Percentiles rank a stretch among this genome's conserved stretches.
phyloP scores from a whole-genome alignment of 2,888 invertebrate species.

The Strigamia transsilvanica region DNA sequence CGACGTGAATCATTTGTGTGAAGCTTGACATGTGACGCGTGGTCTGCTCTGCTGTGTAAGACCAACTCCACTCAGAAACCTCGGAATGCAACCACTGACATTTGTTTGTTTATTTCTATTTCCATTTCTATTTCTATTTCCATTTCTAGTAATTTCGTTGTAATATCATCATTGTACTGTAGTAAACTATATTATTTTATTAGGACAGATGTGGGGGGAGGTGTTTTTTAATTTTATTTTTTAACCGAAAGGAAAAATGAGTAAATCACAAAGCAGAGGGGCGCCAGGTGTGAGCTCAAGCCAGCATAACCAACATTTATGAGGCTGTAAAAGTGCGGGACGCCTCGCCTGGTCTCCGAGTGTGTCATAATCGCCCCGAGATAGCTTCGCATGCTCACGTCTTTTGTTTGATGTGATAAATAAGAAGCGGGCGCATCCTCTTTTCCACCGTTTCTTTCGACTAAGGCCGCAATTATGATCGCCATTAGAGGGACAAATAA shows the following conservation, averaged over 20 bases:
- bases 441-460: neutral
- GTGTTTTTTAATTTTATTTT: too few relatives aligned
- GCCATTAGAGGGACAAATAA: constrained; percentile 15
- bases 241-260: neutral
- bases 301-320: constrained; percentile 41
- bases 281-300: constrained; percentile 44
- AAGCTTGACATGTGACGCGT: constrained; percentile 33
- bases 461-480: constrained; percentile 29
- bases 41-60: neutral
- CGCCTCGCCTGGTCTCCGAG: constrained; percentile 24
- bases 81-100: too few relatives aligned
- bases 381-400: neutral
- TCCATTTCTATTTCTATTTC: too few relatives aligned
- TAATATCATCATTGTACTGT: too few relatives aligned
- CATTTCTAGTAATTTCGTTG: too few relatives aligned
- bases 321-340: constrained; percentile 41
- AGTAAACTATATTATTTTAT: too few relatives aligned
- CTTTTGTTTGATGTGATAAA: constrained; percentile 38
- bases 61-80: too few relatives aligned
- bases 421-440: constrained; percentile 3
- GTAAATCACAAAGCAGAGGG: constrained; percentile 19
- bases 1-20: constrained; percentile 30
- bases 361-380: constrained; percentile 32
- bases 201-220: too few relatives aligned
- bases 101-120: too few relatives aligned